These are phyloP conservation scores for Bradysia coprophila DNA, from an alignment of 1,140 invertebrate species.

Conservation along the genomic window DNA sequence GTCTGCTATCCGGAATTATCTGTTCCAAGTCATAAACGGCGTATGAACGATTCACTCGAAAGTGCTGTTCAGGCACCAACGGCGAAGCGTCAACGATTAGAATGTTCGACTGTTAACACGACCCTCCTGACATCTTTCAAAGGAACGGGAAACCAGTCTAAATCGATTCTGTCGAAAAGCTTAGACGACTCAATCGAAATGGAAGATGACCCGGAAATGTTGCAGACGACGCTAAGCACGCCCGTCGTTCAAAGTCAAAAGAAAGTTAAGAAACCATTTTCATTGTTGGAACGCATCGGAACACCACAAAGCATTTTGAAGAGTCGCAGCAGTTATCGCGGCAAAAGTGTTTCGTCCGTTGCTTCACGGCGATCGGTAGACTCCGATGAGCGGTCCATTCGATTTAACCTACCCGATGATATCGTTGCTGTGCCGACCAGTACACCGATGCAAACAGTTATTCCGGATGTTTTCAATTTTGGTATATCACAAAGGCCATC, in stretches of 20 bases:
- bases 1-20: not conserved
- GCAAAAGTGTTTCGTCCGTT: not conserved
- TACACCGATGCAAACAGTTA: no score
- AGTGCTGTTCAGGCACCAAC: not conserved
- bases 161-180: not conserved
- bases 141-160: not conserved
- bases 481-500: no score
- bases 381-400: constrained; percentile 3
- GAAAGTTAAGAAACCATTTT: no score
- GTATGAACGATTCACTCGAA: no score
- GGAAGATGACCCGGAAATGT: not conserved
- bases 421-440: no score
- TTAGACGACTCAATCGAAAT: not conserved
- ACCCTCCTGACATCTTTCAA: not conserved
- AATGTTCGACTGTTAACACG: not conserved
- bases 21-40: not conserved
- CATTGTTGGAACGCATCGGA: not conserved
- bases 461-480: no score
- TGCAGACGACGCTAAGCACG: not conserved
- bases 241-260: not conserved
- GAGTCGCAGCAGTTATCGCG: not conserved
- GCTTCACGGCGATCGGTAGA: not conserved
- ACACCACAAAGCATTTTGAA: constrained; percentile 3
- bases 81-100: not conserved
- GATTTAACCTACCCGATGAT: constrained; percentile 3